A percentile compares a stretch with the other conserved stretches of the same genome.
These are phyloP conservation scores for Leptinotarsa undecemlineata DNA, from an alignment of 1,140 invertebrate species.

Conservation along the genomic window DNA sequence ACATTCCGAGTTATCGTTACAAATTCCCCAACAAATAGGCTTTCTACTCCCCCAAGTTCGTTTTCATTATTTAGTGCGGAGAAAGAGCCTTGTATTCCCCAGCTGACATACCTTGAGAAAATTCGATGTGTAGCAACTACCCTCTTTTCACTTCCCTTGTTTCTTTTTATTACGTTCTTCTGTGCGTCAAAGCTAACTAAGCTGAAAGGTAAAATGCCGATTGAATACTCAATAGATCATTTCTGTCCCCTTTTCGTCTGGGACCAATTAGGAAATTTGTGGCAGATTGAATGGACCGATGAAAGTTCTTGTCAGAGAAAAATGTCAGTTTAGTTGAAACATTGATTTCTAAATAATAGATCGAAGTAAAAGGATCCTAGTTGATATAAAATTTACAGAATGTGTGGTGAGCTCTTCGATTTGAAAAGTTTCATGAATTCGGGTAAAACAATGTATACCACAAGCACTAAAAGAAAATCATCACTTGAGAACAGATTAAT, in stretches of 20 bases:
- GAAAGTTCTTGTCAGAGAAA: no score
- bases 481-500: no score
- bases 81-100: conserved; percentile 27
- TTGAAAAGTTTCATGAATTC: no score
- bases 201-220: conserved; percentile 46
- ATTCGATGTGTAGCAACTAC: conserved; percentile 31
- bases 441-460: no score
- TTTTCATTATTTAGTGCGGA: conserved; percentile 42
- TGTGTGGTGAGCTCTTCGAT: no score
- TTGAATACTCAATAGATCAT: conserved; percentile 42
- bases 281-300: no score
- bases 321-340: no score
- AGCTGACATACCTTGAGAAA: conserved; percentile 38
- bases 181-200: conserved; percentile 47
- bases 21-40: conserved; percentile 39
- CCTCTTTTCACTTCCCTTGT: conserved; percentile 33
- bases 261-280: no score
- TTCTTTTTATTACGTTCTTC: conserved; percentile 48
- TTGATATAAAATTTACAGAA: no score
- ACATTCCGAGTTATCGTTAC: conserved; percentile 25
- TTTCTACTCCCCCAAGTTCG: conserved; percentile 37
- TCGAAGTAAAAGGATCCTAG: no score
- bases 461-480: no score
- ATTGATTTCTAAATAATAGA: no score
- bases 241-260: conserved; percentile 25